A percentile compares a stretch with the other conserved stretches of the same genome.
Conservation (phyloP, 2,888 invertebrate species). For the Laspeyria flexula region DNA sequence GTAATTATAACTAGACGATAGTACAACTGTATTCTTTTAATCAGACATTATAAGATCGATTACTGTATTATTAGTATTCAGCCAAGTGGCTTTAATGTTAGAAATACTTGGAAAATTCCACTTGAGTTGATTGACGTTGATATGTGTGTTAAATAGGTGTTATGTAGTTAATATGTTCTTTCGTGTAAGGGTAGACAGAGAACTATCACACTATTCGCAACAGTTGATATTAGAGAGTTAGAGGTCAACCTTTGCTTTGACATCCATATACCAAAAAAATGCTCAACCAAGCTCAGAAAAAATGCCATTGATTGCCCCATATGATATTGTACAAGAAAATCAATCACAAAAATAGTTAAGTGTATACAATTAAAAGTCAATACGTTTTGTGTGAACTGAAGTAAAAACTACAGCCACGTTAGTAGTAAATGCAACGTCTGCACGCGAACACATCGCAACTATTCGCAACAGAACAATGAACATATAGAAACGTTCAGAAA, state of each 20-base stretch:
- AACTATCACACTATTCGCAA: too few relatives aligned
- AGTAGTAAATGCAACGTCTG: too few relatives aligned
- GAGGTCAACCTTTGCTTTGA: too few relatives aligned
- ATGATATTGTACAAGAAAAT: too few relatives aligned
- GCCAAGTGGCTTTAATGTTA: conserved; percentile 46
- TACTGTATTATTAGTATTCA: conserved; percentile 52
- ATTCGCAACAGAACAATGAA: conserved; percentile 49
- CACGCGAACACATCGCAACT: conserved; percentile 47
- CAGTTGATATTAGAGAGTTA: too few relatives aligned
- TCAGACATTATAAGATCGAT: conserved; percentile 52
- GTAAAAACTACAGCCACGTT: conserved; percentile 62
- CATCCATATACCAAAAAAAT: too few relatives aligned
- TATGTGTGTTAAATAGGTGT: conserved; percentile 25
- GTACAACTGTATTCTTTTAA: conserved; percentile 48
- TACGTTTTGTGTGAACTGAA: conserved; percentile 59
- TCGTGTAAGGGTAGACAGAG: too few relatives aligned
- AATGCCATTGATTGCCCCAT: too few relatives aligned
- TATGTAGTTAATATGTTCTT: conserved; percentile 17
- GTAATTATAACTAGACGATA: conserved; percentile 60
- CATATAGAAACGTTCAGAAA: conserved; percentile 44
- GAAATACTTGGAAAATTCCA: conserved; percentile 46
- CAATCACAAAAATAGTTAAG: too few relatives aligned
- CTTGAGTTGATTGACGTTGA: conserved; percentile 43
- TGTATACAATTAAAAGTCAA: conserved; percentile 39
- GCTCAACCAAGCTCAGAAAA: too few relatives aligned